A percentile compares a stretch with the other conserved stretches of the same genome.
Conservation (phyloP, 1,140 invertebrate genomes). For the Bombus confusus region DNA sequence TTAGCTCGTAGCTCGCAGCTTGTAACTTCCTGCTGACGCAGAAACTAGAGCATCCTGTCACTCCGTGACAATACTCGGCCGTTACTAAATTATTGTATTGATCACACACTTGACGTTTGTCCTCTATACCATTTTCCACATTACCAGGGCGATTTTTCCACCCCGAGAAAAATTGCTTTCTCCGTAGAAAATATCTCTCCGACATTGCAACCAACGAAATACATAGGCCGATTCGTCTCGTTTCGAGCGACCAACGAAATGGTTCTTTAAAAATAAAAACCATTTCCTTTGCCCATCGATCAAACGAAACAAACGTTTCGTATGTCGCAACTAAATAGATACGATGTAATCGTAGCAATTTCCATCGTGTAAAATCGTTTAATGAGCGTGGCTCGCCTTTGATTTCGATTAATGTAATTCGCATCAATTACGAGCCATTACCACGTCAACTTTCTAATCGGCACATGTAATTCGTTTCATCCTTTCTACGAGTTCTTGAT, state of each 20-base stretch:
- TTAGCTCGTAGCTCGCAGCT: background rate
- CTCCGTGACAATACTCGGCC: background rate
- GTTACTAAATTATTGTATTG: conserved; percentile 17
- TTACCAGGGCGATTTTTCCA: background rate
- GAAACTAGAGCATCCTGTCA: conserved; percentile 24
- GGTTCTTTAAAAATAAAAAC: background rate
- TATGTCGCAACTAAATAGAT: background rate
- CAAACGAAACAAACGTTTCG: too few species aligned
- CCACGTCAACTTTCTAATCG: conserved; percentile 23
- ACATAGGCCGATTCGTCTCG: background rate
- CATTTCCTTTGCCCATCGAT: background rate
- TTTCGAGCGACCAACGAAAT: background rate
- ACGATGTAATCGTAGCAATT: background rate
- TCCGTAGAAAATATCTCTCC: background rate
- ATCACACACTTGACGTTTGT: background rate
- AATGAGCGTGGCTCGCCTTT: background rate
- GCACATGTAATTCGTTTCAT: background rate
- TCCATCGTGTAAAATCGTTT: background rate
- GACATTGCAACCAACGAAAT: background rate
- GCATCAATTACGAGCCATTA: background rate
- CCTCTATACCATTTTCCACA: background rate
- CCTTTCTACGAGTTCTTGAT: background rate
- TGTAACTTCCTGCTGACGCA: conserved; percentile 16
- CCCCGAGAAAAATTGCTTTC: background rate
- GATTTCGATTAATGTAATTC: conserved; percentile 21